Evolutionary conservation across 2,797 vertebrate species (phyloP).

Genomic region (Lepus townsendii): DNA sequence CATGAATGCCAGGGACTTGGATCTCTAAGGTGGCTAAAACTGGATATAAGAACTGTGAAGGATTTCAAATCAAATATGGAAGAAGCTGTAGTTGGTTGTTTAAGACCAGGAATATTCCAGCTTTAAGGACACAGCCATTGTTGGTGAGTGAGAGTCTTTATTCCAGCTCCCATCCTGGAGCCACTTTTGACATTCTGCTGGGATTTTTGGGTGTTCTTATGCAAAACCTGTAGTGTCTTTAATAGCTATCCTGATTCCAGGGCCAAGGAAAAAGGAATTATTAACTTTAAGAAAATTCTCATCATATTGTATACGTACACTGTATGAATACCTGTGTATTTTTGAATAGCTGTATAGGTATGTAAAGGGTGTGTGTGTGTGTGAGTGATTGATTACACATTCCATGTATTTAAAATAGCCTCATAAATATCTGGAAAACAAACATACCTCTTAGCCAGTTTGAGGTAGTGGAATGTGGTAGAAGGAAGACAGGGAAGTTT

Average conservation of each 20-base stretch:
- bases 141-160: background rate
- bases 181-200: background rate
- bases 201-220: background rate
- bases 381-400: background rate
- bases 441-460: background rate
- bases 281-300: background rate
- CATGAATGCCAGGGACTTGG: background rate
- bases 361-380: background rate
- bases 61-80: slow-evolving; percentile 5
- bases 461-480: background rate
- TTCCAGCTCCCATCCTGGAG: background rate
- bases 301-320: background rate
- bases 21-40: background rate
- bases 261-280: background rate
- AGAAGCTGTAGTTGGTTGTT: background rate
- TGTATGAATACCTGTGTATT: background rate
- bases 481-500: background rate
- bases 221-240: background rate
- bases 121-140: background rate
- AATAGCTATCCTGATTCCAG: background rate
- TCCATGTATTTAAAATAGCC: slow-evolving; percentile 25
- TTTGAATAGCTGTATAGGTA: background rate
- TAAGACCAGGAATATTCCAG: background rate
- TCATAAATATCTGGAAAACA: slow-evolving; percentile 53
- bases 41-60: background rate